These are phyloP conservation scores for Typhlichthys subterraneus DNA, from an alignment of 2,797 vertebrate genomes.

Conservation along the genomic window DNA sequence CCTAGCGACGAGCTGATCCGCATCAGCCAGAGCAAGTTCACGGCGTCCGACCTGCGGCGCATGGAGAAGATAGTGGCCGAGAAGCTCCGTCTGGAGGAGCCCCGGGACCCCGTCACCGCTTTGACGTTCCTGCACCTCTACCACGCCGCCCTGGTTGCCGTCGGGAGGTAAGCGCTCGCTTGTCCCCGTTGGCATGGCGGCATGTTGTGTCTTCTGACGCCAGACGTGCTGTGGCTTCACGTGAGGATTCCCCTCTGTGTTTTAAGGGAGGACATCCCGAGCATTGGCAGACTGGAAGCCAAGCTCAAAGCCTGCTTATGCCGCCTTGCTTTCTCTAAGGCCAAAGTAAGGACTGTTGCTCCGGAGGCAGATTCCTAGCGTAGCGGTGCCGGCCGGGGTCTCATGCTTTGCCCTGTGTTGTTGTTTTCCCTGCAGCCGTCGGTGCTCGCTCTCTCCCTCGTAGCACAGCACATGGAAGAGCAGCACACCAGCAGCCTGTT, in stretches of 20 bases:
- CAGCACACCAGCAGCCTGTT: slow-evolving; percentile 83
- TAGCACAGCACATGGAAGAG: slow-evolving; percentile 89
- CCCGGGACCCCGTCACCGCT: slow-evolving; percentile 90
- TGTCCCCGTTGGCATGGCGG: slow-evolving; percentile 30
- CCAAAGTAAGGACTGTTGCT: slow-evolving; percentile 85
- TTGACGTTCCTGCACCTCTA: slow-evolving; percentile 97
- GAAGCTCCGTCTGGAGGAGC: slow-evolving; percentile 87
- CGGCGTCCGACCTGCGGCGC: slow-evolving; percentile 90
- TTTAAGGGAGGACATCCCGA: slow-evolving; percentile 89
- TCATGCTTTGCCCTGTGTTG: neutral
- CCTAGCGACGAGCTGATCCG: slow-evolving; percentile 91
- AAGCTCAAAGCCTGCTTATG: slow-evolving; percentile 98
- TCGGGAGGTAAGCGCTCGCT: slow-evolving; percentile 79
- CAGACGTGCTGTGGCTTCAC: slow-evolving; percentile 45
- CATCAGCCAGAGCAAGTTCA: slow-evolving; percentile 98
- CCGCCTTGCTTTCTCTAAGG: slow-evolving; percentile 93
- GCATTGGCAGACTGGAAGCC: slow-evolving; percentile 94
- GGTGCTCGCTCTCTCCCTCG: slow-evolving; percentile 92
- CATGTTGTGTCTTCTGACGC: slow-evolving; percentile 43
- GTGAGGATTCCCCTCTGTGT: slow-evolving; percentile 54
- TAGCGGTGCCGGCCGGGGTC: neutral
- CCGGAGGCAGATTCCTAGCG: slow-evolving; percentile 40
- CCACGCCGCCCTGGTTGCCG: slow-evolving; percentile 83
- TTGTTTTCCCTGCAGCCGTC: slow-evolving; percentile 82
- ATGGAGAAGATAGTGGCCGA: slow-evolving; percentile 98